Evolutionary conservation across 2,888 invertebrate genomes (phyloP).

Genomic region (Cryptops parisi): DNA sequence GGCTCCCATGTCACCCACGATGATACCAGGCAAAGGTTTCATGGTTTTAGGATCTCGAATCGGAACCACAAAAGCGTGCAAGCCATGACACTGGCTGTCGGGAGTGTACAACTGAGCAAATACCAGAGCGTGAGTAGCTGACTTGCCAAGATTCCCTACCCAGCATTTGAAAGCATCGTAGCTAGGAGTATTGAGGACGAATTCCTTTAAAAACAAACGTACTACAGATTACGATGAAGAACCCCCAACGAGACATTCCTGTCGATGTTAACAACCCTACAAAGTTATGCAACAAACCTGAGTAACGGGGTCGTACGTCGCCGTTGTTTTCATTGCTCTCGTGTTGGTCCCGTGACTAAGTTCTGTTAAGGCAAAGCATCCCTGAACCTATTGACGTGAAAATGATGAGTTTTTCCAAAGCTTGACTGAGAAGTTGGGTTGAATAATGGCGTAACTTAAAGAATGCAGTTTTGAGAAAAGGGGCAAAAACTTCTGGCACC

Average conservation of each 20-base stretch:
- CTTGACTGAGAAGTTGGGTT: too few relatives aligned
- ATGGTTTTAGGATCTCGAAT: constrained; percentile 59
- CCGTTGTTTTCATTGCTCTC: constrained; percentile 69
- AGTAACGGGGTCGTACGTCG: constrained; percentile 57
- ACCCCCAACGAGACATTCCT: too few relatives aligned
- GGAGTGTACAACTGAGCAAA: constrained; percentile 76
- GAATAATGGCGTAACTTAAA: too few relatives aligned
- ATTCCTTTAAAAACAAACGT: constrained; percentile 27
- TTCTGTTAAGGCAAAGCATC: constrained; percentile 79
- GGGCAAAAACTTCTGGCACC: too few relatives aligned
- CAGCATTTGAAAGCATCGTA: constrained; percentile 71
- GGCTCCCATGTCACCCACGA: constrained; percentile 82
- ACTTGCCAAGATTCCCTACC: constrained; percentile 58
- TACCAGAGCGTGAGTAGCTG: constrained; percentile 68
- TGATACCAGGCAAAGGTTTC: constrained; percentile 57
- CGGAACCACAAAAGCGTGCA: constrained; percentile 79
- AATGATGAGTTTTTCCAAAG: too few relatives aligned
- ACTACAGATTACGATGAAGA: background rate
- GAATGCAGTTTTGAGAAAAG: too few relatives aligned
- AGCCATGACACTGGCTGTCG: constrained; percentile 64
- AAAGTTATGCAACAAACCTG: constrained; percentile 29
- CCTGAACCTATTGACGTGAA: constrained; percentile 51
- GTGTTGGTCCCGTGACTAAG: constrained; percentile 84
- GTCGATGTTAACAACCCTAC: background rate
- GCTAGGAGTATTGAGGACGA: constrained; percentile 58